Conservation (phyloP, 1,140 invertebrate species). For the Saccostrea glomerata region DNA sequence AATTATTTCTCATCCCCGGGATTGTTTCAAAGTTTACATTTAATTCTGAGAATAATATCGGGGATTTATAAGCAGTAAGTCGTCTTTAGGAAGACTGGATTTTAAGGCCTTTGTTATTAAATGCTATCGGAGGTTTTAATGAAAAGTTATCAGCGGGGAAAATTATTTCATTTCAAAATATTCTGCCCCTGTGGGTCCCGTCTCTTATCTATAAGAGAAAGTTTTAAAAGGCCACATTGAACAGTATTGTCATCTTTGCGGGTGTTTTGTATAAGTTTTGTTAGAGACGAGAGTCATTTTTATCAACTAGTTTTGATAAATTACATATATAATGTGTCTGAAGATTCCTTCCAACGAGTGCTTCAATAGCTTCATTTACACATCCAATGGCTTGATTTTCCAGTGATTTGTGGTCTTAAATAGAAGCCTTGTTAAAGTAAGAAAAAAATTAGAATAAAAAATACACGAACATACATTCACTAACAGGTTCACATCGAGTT, state of each 20-base stretch:
- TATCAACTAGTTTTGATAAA: not conserved
- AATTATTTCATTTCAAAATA: not conserved
- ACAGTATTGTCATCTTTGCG: not conserved
- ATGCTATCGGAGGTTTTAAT: not conserved
- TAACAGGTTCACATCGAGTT: too few relatives aligned
- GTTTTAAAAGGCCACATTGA: not conserved
- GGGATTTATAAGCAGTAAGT: not conserved
- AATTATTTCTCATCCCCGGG: not conserved
- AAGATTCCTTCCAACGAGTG: not conserved
- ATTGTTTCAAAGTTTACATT: not conserved
- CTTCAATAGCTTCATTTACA: not conserved
- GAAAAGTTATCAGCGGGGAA: conserved; percentile 5
- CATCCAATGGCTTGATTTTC: too few relatives aligned
- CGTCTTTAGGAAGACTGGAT: not conserved
- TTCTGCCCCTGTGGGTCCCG: not conserved
- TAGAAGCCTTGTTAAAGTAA: too few relatives aligned
- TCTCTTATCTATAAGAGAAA: not conserved
- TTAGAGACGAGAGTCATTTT: not conserved
- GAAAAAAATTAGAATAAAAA: too few relatives aligned
- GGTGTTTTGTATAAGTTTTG: not conserved
- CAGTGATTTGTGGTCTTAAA: too few relatives aligned
- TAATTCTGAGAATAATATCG: not conserved
- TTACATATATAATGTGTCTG: not conserved
- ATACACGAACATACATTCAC: too few relatives aligned
- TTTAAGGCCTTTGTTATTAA: not conserved